These are phyloP conservation scores for Momotus momota DNA, from an alignment of 2,797 vertebrate species.

Conservation along the genomic window DNA sequence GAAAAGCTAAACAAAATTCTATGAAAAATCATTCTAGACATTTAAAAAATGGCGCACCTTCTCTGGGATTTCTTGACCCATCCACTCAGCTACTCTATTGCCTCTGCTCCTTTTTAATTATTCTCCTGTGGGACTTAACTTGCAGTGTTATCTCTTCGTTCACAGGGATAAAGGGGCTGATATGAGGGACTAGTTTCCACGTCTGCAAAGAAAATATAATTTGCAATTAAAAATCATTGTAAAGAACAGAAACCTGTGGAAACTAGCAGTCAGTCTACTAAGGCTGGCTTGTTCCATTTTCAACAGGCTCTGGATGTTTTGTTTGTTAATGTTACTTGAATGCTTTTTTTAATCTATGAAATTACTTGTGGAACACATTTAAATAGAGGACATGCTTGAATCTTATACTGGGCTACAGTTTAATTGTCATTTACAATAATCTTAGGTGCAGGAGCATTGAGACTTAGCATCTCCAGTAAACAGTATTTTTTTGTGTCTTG, in stretches of 20 bases:
- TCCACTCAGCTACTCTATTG: neutral
- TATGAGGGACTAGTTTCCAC: neutral
- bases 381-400: neutral
- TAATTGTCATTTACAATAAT: neutral
- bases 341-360: neutral
- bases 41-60: neutral
- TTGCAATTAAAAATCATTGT: neutral
- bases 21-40: neutral
- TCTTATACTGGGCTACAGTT: neutral
- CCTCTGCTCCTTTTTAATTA: neutral
- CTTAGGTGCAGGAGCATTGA: neutral
- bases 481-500: neutral
- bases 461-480: neutral
- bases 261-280: neutral
- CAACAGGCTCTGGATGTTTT: neutral
- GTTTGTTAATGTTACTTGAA: neutral
- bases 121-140: neutral
- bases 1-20: neutral
- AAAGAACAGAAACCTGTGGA: neutral
- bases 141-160: neutral
- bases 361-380: neutral
- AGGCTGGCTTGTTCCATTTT: neutral
- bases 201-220: neutral
- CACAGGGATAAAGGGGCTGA: neutral
- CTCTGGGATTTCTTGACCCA: neutral